Base-by-base conservation (phyloP, 2,797 vertebrate genomes). In the Dryobates pubescens region DNA sequence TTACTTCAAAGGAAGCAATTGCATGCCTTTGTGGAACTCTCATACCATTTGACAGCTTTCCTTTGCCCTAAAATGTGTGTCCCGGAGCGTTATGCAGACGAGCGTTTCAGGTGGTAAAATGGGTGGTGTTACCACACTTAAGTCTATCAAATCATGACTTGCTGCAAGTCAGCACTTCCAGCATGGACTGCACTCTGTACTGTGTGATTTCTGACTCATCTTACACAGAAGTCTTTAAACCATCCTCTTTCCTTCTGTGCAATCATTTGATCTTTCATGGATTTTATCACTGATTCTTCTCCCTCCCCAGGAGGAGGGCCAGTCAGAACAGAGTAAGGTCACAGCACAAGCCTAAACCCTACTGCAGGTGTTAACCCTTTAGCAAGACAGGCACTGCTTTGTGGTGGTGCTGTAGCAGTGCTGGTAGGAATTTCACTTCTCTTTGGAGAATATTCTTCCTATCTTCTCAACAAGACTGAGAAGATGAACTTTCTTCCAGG, bases 1-100 rank as follows among this genome's bases (percentile, higher is more conserved):
- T 63, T 83, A 57, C 84, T 96, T 96, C 92, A 96, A 92, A 96
- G 92, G n/a, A 64, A 86, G 89, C 64, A 96, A 83, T 84, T 94
- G 82, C 82, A 62, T 94, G 73, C 80, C 68, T 89, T 4, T 73
- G 67, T 86, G 73, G 73, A 88, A 92, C 73, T 76, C 84, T 94
- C 57, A 69, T 86, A 83, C 70, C 18, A 32, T 82, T 95, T 93
- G 87, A 89, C 89, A 94, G 95, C 92, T 92, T 95, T 91, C 92
- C 84, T 81, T 74, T 94, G 84, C 87, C 84, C 49, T 86, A 67
- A 94, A 93, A 72, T 82, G 6, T 41, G 32, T 87, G 82, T 92
- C 90, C 94, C 86, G 90, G 88, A 93, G 94, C 81, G 29, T 11
- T 82, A 63, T 87, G 92, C 73, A 93, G 90, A n/a, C 63, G 64